These are phyloP conservation scores for Helicoverpa zea DNA, from an alignment of 1,140 invertebrate species.

Conservation along the genomic window DNA sequence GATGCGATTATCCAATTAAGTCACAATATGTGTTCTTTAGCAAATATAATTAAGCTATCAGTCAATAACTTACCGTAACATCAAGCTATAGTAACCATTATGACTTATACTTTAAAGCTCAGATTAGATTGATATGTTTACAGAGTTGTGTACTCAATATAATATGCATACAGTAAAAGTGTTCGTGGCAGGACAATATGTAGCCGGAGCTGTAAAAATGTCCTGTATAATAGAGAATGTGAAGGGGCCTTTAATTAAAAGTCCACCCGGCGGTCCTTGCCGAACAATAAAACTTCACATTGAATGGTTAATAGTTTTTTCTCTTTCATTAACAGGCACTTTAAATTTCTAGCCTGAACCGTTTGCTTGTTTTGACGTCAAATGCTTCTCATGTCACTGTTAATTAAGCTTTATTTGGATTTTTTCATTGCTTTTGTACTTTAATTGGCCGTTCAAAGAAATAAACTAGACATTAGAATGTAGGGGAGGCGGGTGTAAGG, in stretches of 20 bases:
- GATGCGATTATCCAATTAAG: slow-evolving; percentile 22
- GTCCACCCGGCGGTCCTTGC: slow-evolving; percentile 67
- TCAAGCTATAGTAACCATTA: not conserved
- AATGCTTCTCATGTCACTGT: not conserved
- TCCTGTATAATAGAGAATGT: slow-evolving; percentile 73
- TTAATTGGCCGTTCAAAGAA: not conserved
- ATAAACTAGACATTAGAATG: not conserved
- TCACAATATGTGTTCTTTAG: slow-evolving; percentile 23
- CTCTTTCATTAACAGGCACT: slow-evolving; percentile 56
- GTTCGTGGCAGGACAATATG: slow-evolving; percentile 37
- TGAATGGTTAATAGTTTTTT: slow-evolving; percentile 66
- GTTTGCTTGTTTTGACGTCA: slow-evolving; percentile 39
- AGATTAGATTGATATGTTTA: not conserved
- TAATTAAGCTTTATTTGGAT: slow-evolving; percentile 7
- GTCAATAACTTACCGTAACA: not conserved
- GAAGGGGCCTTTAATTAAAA: slow-evolving; percentile 80
- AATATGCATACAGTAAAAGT: slow-evolving; percentile 27
- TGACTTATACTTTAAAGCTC: not conserved
- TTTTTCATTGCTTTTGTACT: not conserved
- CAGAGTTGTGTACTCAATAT: not conserved
- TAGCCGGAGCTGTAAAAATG: slow-evolving; percentile 70
- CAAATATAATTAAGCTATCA: slow-evolving; percentile 38
- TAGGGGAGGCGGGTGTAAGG: too few species aligned
- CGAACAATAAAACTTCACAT: slow-evolving; percentile 74
- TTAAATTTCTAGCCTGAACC: slow-evolving; percentile 37